These are phyloP conservation scores for Pandemis corylana DNA, from an alignment of 2,888 invertebrate genomes.

Conservation along the genomic window DNA sequence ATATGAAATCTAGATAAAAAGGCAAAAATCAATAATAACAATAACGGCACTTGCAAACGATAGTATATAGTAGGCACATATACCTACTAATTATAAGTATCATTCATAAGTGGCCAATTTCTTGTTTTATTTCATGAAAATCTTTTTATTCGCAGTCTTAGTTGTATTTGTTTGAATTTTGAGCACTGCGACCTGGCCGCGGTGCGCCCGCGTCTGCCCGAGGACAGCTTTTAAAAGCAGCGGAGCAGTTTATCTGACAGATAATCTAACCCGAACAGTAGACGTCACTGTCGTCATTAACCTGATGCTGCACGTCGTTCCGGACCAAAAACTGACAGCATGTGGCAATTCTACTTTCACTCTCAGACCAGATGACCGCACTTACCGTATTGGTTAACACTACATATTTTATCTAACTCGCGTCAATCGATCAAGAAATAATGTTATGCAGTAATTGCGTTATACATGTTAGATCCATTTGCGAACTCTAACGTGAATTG, in stretches of 20 bases:
- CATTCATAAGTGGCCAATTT: not conserved
- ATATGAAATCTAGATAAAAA: not conserved
- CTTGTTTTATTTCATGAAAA: not conserved
- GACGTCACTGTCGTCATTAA: conserved; percentile 45
- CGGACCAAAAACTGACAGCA: conserved; percentile 55
- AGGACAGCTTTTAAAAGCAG: conserved; percentile 27
- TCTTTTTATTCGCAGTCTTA: not conserved
- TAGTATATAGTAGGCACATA: too few species aligned
- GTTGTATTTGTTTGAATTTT: not conserved
- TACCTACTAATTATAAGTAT: too few species aligned
- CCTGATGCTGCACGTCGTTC: conserved; percentile 44
- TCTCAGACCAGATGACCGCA: conserved; percentile 57
- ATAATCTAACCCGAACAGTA: conserved; percentile 53
- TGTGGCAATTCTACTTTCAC: conserved; percentile 72
- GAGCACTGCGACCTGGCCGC: not conserved
- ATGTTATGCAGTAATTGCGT: conserved; percentile 30
- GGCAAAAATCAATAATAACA: not conserved
- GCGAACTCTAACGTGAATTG: not conserved
- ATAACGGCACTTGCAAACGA: not conserved
- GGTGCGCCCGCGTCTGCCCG: conserved; percentile 5
- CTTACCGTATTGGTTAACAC: conserved; percentile 52
- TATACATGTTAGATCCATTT: conserved; percentile 1
- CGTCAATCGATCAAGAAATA: conserved; percentile 27
- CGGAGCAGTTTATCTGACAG: conserved; percentile 56
- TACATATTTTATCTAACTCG: conserved; percentile 31